Evolutionary conservation across 23 tunicate genomes (phyloP).

Genomic region (Oikopleura vanhoeffeni): DNA sequence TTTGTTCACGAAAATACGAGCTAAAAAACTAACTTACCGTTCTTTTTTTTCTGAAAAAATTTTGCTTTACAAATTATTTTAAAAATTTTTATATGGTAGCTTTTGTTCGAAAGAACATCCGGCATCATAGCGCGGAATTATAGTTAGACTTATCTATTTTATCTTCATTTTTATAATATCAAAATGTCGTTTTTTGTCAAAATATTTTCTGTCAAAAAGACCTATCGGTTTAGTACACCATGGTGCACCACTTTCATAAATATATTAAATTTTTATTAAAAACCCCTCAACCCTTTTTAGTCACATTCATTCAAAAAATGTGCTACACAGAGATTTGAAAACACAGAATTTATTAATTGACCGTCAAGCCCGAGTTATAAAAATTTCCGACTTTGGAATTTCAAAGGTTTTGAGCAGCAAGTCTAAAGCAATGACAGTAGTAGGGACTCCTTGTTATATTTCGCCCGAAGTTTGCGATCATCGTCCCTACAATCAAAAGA

Average conservation of each 20-base stretch:
- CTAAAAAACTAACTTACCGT: too few species aligned
- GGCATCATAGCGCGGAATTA: too few species aligned
- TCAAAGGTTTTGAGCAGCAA: conserved; percentile 69
- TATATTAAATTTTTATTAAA: conserved; percentile 43
- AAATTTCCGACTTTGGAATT: conserved; percentile 91
- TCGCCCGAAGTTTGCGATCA: conserved; percentile 78
- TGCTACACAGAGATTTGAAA: conserved; percentile 73
- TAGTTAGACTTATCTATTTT: too few species aligned
- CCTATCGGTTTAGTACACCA: too few species aligned
- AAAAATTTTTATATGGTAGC: too few species aligned
- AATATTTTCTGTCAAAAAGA: conserved; percentile 30
- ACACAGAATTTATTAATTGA: conserved; percentile 73
- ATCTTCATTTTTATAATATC: neutral
- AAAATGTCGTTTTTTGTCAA: neutral
- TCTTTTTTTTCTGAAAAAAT: too few species aligned
- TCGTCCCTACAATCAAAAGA: conserved; percentile 71
- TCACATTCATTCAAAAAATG: conserved; percentile 66
- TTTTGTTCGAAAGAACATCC: too few species aligned
- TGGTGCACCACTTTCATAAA: too few species aligned
- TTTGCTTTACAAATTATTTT: too few species aligned
- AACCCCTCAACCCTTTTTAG: conserved; percentile 56
- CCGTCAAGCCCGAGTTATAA: conserved; percentile 40
- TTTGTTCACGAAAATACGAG: too few species aligned
- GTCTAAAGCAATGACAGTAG: conserved; percentile 80
- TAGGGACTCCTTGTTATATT: conserved; percentile 92